Base-by-base conservation (phyloP, 2,888 invertebrate species). In the Leucophenga montana region DNA sequence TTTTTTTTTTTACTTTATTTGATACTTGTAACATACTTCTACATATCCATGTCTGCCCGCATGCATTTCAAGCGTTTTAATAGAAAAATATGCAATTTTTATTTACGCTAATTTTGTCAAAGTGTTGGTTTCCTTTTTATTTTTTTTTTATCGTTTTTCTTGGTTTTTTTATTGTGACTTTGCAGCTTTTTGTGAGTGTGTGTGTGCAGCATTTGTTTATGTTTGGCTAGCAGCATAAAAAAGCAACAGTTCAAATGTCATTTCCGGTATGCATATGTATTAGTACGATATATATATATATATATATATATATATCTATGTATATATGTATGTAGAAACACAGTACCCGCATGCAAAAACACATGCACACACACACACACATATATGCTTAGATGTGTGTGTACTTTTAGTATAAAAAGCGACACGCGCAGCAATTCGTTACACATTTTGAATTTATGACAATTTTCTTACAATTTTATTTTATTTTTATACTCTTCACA, bases 31-130 rank as follows among this genome's bases (percentile, higher is more conserved):
- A 14, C 31, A 39, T 20, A 39, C 39, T 31, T 66, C 69, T 6
- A 46, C n/a, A 14, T 46, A 14, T 4, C 46, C 3, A 14, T 6
- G 3, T 13, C 46, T 14, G n/a, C 31, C 16, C 18, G 39, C 20
- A 61, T 61, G 13, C n/a, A 31, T 39, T 39, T 61, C 61, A 39
- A 78, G 75, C 77, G 71, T 73, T 78, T 75, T 78, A 81, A 83
- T 83, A 83, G 77, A 78, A 83, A 83, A 78, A 71, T 74, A 74
- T 73, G 78, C 76, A n/a, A 53, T 53, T 53, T 53, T 53, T 57
- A 57, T 57, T 57, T 14, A 6, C 22, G 54, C 31, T 27, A 27
- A 27, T 27, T 27, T 27, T 27, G 27, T 27, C 27, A 57, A 27
- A 57, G 33, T 57, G 16, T n/a, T 27, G 2, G 27, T 4, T 27